phyloP scores from a whole-genome alignment of 2,797 vertebrate genomes.

The Tangara arthus region DNA sequence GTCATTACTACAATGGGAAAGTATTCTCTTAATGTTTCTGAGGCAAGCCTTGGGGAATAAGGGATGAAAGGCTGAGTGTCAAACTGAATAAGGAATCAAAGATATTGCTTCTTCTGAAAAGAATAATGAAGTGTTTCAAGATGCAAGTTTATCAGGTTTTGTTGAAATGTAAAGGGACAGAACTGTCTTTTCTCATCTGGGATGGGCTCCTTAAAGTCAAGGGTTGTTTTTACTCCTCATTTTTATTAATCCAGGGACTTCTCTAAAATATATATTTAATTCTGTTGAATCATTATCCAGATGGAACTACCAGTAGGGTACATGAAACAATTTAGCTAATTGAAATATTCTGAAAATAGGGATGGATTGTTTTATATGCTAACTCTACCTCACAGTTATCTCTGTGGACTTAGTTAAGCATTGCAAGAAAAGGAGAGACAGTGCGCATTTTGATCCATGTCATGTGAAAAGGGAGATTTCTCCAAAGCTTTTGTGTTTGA shows the following conservation, averaged over 20 bases:
- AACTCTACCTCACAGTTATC: background rate
- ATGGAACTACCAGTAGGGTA: background rate
- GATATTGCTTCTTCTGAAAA: background rate
- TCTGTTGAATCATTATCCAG: background rate
- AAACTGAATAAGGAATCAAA: conserved; percentile 24
- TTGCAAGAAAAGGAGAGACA: background rate
- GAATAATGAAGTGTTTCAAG: background rate
- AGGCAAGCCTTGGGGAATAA: background rate
- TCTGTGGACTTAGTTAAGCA: background rate
- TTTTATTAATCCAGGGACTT: background rate
- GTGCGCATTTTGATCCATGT: background rate
- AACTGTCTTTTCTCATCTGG: background rate
- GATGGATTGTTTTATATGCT: background rate
- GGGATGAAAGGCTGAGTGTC: background rate
- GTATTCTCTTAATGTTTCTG: background rate
- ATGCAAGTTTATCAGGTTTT: background rate
- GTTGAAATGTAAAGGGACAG: background rate
- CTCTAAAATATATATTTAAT: background rate
- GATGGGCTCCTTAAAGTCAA: background rate
- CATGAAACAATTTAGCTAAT: background rate
- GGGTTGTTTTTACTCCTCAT: background rate
- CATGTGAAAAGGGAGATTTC: background rate
- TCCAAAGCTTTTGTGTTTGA: background rate
- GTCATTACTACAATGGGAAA: background rate
- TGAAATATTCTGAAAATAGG: background rate